Base-by-base conservation (phyloP, 2,113 vertebrate species). In the Agelaius tricolor region DNA sequence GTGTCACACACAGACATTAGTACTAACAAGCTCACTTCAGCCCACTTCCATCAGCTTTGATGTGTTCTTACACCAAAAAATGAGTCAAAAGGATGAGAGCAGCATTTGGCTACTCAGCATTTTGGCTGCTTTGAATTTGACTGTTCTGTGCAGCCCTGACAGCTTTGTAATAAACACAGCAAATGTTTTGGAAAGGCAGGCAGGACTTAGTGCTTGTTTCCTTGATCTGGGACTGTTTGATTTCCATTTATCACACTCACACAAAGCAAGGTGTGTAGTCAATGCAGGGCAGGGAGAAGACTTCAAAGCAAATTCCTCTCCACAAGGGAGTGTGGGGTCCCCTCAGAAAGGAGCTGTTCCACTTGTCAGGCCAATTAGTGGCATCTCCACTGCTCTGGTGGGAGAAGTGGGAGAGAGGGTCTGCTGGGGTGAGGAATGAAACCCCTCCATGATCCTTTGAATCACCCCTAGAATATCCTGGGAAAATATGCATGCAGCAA, bases 181-280 rank as follows among this genome's bases (percentile, higher is more conserved):
- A 87, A 90, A 87, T 3, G 58, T 31, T 84, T 76, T 20, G 24
- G 67, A 80, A 79, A 77, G 71, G 85, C 84, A 91, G 35, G 57
- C 68, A 86, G 77, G 43, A 74, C 31, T 76, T 31, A 17, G 21
- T 46, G 46, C 55, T 80, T 4, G 0, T 67, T 78, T 83, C 84
- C 74, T 79, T 54, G n/a, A 30, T 79, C 67, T 79, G 35, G 24
- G 46, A 52, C 52, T 80, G 75, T 86, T 84, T 89, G 91, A 66
- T 93, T 93, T 79, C 55, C 54, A 88, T 93, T 91, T 82, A 93
- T 61, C 74, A 52, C 66, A 67, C 69, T 82, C 58, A 75, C 3
- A 2, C 57, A 89, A 84, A 91, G 80, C 75, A 96, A 95, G 95
- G 92, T 96, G 88, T 93, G 66, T 26, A 67, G 92, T 94, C 93